Evolutionary conservation across 2,888 invertebrate species (phyloP).

Genomic region (Criorhina ranunculi): DNA sequence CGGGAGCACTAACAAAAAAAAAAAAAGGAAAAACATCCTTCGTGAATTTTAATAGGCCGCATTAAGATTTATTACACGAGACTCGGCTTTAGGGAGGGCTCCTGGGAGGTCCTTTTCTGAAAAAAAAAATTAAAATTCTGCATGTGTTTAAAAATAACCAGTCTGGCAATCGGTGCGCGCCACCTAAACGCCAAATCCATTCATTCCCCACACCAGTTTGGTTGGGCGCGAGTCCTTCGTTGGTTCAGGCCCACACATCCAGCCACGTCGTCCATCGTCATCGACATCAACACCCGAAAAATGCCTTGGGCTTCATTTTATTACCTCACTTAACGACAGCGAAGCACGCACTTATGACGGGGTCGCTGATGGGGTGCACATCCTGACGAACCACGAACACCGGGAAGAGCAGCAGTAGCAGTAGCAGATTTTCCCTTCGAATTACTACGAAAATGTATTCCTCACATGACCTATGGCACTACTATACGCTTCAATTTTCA

Average conservation of each 20-base stretch:
- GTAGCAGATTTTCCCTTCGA: slow-evolving; percentile 44
- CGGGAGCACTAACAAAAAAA: not conserved
- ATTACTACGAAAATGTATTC: slow-evolving; percentile 61
- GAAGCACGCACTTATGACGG: slow-evolving; percentile 66
- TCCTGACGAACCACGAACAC: slow-evolving; percentile 20
- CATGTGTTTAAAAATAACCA: slow-evolving; percentile 43
- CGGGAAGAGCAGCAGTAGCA: not conserved
- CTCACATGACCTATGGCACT: slow-evolving; percentile 66
- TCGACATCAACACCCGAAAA: slow-evolving; percentile 60
- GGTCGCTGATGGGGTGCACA: slow-evolving; percentile 46
- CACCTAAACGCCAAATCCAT: slow-evolving; percentile 38
- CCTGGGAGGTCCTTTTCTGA: not conserved
- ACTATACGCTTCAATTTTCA: slow-evolving; percentile 73
- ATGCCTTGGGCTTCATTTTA: slow-evolving; percentile 59
- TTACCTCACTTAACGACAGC: slow-evolving; percentile 65
- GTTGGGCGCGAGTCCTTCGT: slow-evolving; percentile 17
- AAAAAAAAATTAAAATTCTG: slow-evolving; percentile 56
- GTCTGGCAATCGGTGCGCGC: slow-evolving; percentile 18
- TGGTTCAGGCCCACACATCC: slow-evolving; percentile 44
- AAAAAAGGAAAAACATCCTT: slow-evolving; percentile 44
- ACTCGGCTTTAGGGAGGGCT: slow-evolving; percentile 3
- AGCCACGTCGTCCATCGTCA: slow-evolving; percentile 52
- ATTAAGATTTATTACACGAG: slow-evolving; percentile 57
- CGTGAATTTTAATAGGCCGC: slow-evolving; percentile 50
- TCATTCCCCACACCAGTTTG: slow-evolving; percentile 11